These are phyloP conservation scores for Drosophila murphyi DNA, from an alignment of 1,140 invertebrate species.

Conservation along the genomic window DNA sequence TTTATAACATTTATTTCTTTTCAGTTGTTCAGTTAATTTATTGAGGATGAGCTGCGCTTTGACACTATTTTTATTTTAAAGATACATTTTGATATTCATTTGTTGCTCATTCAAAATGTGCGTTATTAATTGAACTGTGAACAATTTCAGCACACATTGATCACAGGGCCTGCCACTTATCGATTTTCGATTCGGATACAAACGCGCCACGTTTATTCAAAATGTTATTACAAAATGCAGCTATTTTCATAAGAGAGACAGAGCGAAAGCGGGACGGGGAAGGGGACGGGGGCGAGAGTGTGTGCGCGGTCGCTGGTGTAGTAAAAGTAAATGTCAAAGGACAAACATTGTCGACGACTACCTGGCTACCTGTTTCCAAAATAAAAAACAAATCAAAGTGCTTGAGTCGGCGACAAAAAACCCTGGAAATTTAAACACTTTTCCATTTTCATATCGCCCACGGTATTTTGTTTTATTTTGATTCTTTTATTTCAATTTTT, in stretches of 20 bases:
- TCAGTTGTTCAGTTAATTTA: too few relatives aligned
- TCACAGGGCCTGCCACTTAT: conserved; percentile 43
- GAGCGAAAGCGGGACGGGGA: neutral
- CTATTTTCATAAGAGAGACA: conserved; percentile 17
- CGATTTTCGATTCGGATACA: conserved; percentile 68
- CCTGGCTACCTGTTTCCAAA: conserved; percentile 62
- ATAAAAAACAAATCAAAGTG: conserved; percentile 1
- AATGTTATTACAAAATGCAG: conserved; percentile 31
- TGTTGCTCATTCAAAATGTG: neutral
- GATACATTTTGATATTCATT: neutral
- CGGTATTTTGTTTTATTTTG: too few relatives aligned
- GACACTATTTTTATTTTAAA: too few relatives aligned
- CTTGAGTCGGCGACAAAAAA: neutral
- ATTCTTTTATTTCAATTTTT: too few relatives aligned
- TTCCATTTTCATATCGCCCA: too few relatives aligned
- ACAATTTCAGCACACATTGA: conserved; percentile 12
- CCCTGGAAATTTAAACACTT: conserved; percentile 2
- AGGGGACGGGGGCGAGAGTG: neutral
- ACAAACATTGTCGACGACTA: conserved; percentile 60
- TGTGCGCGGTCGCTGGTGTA: neutral
- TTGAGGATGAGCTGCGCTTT: too few relatives aligned
- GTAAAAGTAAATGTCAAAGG: conserved; percentile 68
- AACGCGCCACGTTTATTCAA: conserved; percentile 49
- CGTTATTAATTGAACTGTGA: conserved; percentile 37
- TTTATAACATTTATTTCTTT: too few relatives aligned